Conservation (phyloP, 2,888 invertebrate genomes). For the Drosophila dives region DNA sequence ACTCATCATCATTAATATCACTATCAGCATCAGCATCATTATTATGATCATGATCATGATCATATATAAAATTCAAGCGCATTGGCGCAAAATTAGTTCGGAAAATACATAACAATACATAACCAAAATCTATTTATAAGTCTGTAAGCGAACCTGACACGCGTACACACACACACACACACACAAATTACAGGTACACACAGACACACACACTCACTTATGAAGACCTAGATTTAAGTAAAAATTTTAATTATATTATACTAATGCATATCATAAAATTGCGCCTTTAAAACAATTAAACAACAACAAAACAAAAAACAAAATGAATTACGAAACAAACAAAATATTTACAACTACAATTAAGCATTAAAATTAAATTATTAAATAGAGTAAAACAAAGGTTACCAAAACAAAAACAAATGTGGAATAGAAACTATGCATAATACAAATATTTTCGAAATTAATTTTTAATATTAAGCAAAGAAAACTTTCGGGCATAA, state of each 20-base stretch:
- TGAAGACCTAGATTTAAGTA: conserved; percentile 45
- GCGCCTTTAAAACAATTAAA: conserved; percentile 81
- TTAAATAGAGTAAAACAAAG: conserved; percentile 34
- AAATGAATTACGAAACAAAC: conserved; percentile 37
- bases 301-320: conserved; percentile 44
- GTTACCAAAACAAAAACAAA: conserved; percentile 41
- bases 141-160: conserved; percentile 19
- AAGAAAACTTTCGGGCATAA: conserved; percentile 10
- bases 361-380: conserved; percentile 61
- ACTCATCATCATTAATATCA: conserved; percentile 18
- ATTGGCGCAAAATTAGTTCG: conserved; percentile 12
- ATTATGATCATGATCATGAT: conserved; percentile 12
- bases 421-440: conserved; percentile 64
- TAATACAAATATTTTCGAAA: conserved; percentile 73
- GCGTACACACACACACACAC: conserved; percentile 30
- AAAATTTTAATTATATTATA: conserved; percentile 72
- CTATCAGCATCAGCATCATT: conserved; percentile 6
- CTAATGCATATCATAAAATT: conserved; percentile 85
- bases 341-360: conserved; percentile 71
- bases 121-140: conserved; percentile 20
- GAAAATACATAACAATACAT: conserved; percentile 10
- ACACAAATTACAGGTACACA: conserved; percentile 12
- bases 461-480: conserved; percentile 71
- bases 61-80: conserved; percentile 18
- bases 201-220: conserved; percentile 12